Percentiles rank a stretch among this genome's conserved stretches.
These are phyloP conservation scores for Procambarus clarkii DNA, from an alignment of 1,140 invertebrate genomes.

Conservation along the genomic window DNA sequence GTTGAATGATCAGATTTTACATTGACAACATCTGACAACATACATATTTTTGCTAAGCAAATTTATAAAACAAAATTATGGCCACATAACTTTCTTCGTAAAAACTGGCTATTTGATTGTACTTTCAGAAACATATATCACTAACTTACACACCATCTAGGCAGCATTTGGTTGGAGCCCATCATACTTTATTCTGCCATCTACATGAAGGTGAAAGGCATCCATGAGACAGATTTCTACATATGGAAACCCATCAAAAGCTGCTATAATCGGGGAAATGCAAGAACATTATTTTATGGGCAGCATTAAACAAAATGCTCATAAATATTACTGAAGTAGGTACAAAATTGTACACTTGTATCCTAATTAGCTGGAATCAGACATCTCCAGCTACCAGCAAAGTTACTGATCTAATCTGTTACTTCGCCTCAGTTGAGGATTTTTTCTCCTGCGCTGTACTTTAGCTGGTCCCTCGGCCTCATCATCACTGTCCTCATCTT, in stretches of 20 bases:
- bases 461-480: constrained; percentile 29
- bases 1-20: not conserved
- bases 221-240: not conserved
- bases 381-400: not conserved
- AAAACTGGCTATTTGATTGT: constrained; percentile 8
- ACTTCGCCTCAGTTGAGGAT: constrained; percentile 35
- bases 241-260: not conserved
- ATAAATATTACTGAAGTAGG: not conserved
- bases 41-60: not conserved
- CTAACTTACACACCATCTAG: not conserved
- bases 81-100: not conserved
- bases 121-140: constrained; percentile 8
- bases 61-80: not conserved
- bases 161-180: not conserved
- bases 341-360: not conserved
- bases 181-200: not conserved
- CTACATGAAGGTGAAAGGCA: not conserved
- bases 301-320: not conserved
- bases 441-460: constrained; percentile 26
- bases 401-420: constrained; percentile 53
- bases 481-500: constrained; percentile 61
- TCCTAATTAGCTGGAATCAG: not conserved
- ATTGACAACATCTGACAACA: not conserved
- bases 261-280: not conserved
- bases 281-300: not conserved